A percentile compares a stretch with the other conserved stretches of the same genome.
These are phyloP conservation scores for Gallinago jamesoni DNA, from an alignment of 2,113 vertebrate genomes.

Conservation along the genomic window DNA sequence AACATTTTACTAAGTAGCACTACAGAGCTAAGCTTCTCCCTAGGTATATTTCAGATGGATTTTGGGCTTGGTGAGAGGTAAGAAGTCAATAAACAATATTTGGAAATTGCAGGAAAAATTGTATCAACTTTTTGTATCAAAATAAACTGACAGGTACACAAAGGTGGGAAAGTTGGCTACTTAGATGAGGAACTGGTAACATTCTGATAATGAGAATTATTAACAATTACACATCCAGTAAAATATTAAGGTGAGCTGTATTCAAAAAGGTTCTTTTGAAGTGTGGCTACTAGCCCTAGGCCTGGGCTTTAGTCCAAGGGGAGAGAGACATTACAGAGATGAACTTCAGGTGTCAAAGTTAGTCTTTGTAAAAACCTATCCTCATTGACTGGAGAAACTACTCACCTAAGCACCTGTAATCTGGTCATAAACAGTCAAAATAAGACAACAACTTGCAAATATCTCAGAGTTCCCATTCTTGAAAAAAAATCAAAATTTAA, in stretches of 20 bases:
- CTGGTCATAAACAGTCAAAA: neutral
- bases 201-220: neutral
- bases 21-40: neutral
- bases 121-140: neutral
- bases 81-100: neutral
- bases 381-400: neutral
- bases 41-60: neutral
- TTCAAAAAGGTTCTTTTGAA: neutral
- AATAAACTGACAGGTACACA: neutral
- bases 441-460: neutral
- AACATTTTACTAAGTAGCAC: neutral
- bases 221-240: neutral
- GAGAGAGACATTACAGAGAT: neutral
- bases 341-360: neutral
- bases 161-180: neutral
- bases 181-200: neutral
- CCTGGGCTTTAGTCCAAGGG: neutral
- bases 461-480: neutral
- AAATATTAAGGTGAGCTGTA: neutral
- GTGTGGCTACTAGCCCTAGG: rapidly evolving
- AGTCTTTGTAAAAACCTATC: neutral
- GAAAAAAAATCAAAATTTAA: neutral
- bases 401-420: neutral
- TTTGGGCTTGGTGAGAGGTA: neutral
- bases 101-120: neutral